Evolutionary conservation across 2,797 vertebrate species (phyloP), one percentile per base, ranked within the genome.

Genomic region (Oceanodroma leucorhoa): DNA sequence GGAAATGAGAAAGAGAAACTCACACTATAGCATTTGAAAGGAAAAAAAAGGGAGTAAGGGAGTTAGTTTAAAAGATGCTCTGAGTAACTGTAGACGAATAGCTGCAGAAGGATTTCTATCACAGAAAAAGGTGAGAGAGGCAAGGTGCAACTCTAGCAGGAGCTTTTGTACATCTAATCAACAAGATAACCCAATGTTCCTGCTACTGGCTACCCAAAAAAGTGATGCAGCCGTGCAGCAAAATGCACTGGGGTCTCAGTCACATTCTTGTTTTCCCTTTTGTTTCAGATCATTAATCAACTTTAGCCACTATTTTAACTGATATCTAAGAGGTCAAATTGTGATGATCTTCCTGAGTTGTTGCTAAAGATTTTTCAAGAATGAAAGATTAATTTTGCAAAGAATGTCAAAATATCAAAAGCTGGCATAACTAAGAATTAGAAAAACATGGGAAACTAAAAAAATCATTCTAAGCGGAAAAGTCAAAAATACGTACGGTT

Each of bases 41-140:
- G 3, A 50, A 8, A 4, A 4, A 30, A 43, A 76, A 18, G 4
- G 20, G 5, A 67, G 26, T 66, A 87, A 64, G 0, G 0, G 19
- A 64, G 32, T 38, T 72, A 55, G 30, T 89, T 73, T 75, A 53
- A 80, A 87, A 83, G 15, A 36, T 80, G 15, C 12, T 82, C 32
- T 43, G 20, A 50, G 38, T 70, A 93, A 73, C 29, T 43, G 10
- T 10, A 53, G 41, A 50, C 53, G 3, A 71, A 80, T n/a, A 58
- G 19, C 34, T 54, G 19, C 18, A 71, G 38, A 70, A 83, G 17
- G 40, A 79, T 43, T 87, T 75, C 22, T 84, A 8, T 60, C 16
- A 69, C 24, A 83, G 11, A 41, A 83, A 53, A 92, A 94, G 36
- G 27, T 58, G 40, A 61, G 90, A 82, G 60, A 87, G 17, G 18